Percentiles rank a stretch among this genome's conserved stretches.
These are phyloP conservation scores for Mionectes olivaceus DNA, from an alignment of 2,797 vertebrate genomes.

Conservation along the genomic window DNA sequence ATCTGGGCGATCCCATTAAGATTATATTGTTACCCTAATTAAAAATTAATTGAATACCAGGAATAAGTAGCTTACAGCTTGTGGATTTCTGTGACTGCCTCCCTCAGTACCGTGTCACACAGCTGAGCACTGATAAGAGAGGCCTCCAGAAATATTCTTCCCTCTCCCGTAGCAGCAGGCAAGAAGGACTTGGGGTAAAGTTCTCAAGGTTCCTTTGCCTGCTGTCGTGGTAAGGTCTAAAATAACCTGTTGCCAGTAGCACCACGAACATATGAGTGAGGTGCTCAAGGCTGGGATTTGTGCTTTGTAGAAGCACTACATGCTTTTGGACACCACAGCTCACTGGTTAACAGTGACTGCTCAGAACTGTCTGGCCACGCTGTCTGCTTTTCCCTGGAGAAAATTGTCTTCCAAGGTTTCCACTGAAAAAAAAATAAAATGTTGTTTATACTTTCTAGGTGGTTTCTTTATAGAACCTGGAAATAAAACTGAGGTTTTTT, in stretches of 20 bases:
- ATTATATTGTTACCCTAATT: background rate
- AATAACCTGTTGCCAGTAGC: background rate
- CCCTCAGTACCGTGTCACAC: background rate
- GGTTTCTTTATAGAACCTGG: background rate
- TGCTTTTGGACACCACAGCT: background rate
- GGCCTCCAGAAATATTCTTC: background rate
- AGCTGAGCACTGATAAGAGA: background rate
- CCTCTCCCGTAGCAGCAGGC: background rate
- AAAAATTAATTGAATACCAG: background rate
- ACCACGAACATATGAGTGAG: background rate
- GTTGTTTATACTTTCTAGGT: background rate
- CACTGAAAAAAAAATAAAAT: background rate
- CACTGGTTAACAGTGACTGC: background rate
- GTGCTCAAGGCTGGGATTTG: background rate
- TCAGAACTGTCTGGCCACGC: background rate
- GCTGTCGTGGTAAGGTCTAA: background rate
- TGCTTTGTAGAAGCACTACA: background rate
- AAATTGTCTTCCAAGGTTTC: background rate
- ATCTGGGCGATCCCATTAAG: background rate
- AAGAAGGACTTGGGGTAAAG: background rate
- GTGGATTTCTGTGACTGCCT: background rate
- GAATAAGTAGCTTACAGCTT: background rate
- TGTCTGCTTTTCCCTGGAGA: background rate
- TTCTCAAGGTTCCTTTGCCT: background rate
- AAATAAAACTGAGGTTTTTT: background rate